phyloP scores from a whole-genome alignment of 2,113 vertebrate genomes.

The Camelus bactrianus region DNA sequence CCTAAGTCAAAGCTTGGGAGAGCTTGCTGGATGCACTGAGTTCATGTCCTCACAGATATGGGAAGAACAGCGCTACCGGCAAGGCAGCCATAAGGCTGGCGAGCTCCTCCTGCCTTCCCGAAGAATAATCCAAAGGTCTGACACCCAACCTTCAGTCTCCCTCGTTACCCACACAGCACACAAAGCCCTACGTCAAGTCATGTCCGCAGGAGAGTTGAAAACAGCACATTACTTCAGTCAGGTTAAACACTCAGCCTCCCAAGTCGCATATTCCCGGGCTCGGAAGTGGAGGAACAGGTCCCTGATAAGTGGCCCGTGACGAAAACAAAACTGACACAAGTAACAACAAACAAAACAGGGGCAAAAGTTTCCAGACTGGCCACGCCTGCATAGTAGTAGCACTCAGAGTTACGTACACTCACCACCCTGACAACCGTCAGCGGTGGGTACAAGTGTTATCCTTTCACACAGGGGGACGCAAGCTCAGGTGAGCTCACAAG shows the following conservation, averaged over 20 bases:
- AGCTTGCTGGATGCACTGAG: neutral
- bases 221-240: neutral
- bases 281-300: neutral
- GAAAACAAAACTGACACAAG: neutral
- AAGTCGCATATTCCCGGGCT: neutral
- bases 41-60: neutral
- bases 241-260: neutral
- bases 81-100: neutral
- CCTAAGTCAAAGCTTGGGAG: neutral
- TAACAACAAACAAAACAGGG: neutral
- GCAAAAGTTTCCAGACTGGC: neutral
- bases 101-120: neutral
- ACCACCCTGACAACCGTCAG: neutral
- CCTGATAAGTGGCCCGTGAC: neutral
- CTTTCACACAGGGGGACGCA: neutral
- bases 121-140: neutral
- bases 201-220: neutral
- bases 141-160: neutral
- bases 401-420: neutral
- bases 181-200: neutral
- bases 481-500: neutral
- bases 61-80: neutral
- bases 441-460: neutral
- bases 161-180: neutral
- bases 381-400: fast-evolving